phyloP scores from a whole-genome alignment of 2,888 invertebrate species.

The Drosophila buzzatii region DNA sequence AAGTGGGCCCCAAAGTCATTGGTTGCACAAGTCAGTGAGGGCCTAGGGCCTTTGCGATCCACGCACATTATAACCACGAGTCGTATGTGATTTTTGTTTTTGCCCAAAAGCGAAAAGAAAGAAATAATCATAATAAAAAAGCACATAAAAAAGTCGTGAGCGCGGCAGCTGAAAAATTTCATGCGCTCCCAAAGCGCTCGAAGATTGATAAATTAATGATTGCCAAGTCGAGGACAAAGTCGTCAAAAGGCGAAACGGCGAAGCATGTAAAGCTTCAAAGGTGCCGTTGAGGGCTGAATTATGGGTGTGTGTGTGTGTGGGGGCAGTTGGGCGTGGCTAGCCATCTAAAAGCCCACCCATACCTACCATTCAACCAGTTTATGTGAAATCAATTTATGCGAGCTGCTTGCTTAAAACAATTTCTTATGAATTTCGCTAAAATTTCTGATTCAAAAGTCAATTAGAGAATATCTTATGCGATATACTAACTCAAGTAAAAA shows the following conservation, averaged over 20 bases:
- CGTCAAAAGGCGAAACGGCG: constrained; percentile 48
- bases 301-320: background rate
- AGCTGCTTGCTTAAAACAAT: constrained; percentile 26
- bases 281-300: constrained; percentile 22
- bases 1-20: constrained; percentile 13
- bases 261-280: constrained; percentile 52
- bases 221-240: constrained; percentile 67
- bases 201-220: constrained; percentile 81
- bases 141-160: constrained; percentile 75
- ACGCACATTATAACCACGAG: constrained; percentile 61
- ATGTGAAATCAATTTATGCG: constrained; percentile 74
- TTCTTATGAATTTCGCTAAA: constrained; percentile 27
- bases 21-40: background rate
- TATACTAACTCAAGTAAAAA: too few relatives aligned
- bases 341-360: background rate
- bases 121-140: constrained; percentile 79
- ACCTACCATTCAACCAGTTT: constrained; percentile 34
- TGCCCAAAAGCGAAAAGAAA: constrained; percentile 58
- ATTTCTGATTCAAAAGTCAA: background rate
- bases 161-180: constrained; percentile 71
- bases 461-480: background rate
- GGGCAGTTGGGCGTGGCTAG: constrained; percentile 13
- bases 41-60: constrained; percentile 19
- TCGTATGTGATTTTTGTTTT: constrained; percentile 66
- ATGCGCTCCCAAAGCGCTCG: constrained; percentile 72